A percentile compares a stretch with the other conserved stretches of the same genome.
phyloP scores from a whole-genome alignment of 2,113 vertebrate genomes.

The Maccullochella peelii region DNA sequence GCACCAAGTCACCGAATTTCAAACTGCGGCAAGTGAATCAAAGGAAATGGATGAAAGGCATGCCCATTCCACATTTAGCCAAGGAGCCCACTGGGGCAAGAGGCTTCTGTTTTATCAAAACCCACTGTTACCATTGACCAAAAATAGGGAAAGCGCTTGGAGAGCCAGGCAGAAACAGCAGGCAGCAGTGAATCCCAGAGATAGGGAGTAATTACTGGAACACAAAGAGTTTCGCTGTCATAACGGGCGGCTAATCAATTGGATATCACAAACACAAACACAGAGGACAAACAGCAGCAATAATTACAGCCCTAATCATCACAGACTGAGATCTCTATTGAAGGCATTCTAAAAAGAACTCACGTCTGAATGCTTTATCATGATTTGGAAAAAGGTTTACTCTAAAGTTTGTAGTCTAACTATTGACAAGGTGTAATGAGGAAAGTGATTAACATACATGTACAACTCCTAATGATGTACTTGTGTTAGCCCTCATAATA shows the following conservation, averaged over 20 bases:
- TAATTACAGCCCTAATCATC: constrained; percentile 64
- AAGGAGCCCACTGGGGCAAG: constrained; percentile 64
- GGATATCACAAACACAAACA: constrained; percentile 69
- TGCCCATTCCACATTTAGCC: constrained; percentile 73
- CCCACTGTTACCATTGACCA: constrained; percentile 54
- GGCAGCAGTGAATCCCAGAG: constrained; percentile 54
- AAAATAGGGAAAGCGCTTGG: constrained; percentile 57
- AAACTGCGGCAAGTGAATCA: constrained; percentile 54
- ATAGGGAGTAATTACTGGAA: constrained; percentile 65
- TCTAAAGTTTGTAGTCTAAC: not conserved
- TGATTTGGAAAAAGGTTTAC: constrained; percentile 2
- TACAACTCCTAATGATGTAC: not conserved
- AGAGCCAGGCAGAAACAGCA: constrained; percentile 49
- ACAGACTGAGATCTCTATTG: constrained; percentile 55
- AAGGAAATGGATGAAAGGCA: constrained; percentile 75
- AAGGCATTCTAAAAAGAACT: constrained; percentile 18
- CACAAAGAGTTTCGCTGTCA: constrained; percentile 62
- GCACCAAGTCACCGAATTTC: constrained; percentile 58
- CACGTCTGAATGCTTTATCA: constrained; percentile 6
- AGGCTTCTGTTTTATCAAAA: constrained; percentile 71
- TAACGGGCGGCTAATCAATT: constrained; percentile 71
- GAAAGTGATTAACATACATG: constrained; percentile 7
- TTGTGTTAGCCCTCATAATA: not conserved
- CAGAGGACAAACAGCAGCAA: constrained; percentile 54
- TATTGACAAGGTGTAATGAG: not conserved